Evolutionary conservation across 2,113 vertebrate genomes (phyloP), one percentile per base, ranked within the genome.

Genomic region (Nibea albiflora): DNA sequence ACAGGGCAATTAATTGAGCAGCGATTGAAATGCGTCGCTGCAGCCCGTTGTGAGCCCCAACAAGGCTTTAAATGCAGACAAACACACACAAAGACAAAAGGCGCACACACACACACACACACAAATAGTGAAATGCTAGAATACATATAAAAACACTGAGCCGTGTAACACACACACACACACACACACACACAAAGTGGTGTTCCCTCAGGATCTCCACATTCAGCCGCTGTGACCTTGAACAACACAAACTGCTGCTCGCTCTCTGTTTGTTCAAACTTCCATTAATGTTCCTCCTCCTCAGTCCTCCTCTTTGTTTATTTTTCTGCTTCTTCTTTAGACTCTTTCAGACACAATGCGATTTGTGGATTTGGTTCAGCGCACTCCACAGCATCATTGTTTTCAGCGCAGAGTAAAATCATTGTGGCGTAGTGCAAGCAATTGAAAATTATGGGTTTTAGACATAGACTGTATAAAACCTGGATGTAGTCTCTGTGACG

Each of bases 191-290:
- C 69, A 63, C 80, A 53, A 73, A 72, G 42, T 63, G 82, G 83
- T 76, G 73, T 89, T 89, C 85, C 86, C 89, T 78, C 47, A 83
- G 82, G 84, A 84, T 88, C 82, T 83, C 78, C 76, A 70, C 84
- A 78, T 83, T 88, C 86, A 85, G 88, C 74, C 70, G 81, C 75
- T 81, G 76, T 90, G 90, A 91, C 90, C 90, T 91, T 91, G 90
- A 88, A 85, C 85, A 91, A 86, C 81, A 80, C 78, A 76, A 87
- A 80, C 60, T 76, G 52, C 73, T n/a, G 5, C 65, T 72, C 35
- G 68, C 42, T 85, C 54, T 60, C 10, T 56, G 61, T 22, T 0
- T 46, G 35, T 39, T 39, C 35, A 39, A 39, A 39, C 35, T 39
- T 39, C 35, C 35, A 39, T 39, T 39, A 39, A 39, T 39, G 35